Evolutionary conservation across 2,888 invertebrate species (phyloP), one percentile per base, ranked within the genome.

Genomic region (Osedax frankpressi): DNA sequence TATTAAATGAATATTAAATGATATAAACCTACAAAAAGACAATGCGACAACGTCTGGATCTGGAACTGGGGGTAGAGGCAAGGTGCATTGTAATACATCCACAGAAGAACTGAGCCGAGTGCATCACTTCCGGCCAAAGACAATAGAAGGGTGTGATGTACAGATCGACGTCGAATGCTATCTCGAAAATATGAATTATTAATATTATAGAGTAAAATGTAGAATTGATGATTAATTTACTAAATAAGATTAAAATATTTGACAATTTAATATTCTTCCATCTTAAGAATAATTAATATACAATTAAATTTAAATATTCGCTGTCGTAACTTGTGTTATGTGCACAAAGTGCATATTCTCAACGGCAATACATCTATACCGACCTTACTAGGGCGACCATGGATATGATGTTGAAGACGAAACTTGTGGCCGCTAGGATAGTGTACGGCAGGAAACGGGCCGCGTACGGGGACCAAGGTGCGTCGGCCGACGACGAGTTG

Each of bases 341-440:
- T n/a, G n/a, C n/a, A n/a, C n/a, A n/a, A n/a, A n/a, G n/a, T n/a
- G n/a, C n/a, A n/a, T n/a, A n/a, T n/a, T n/a, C n/a, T n/a, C n/a
- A n/a, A n/a, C n/a, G n/a, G n/a, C n/a, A n/a, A n/a, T n/a, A n/a
- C n/a, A n/a, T n/a, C n/a, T n/a, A n/a, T n/a, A n/a, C 44, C 19
- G 19, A 44, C 44, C 44, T 44, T 44, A 75, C 72, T 14, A 81
- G 80, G n/a, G 81, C 82, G n/a, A 77, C 62, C 2, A 82, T 77
- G 0, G 81, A 81, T 19, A 81, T 26, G 3, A 78, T 71, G 74
- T 82, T 82, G 73, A 79, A 79, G 3, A 78, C 26, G 28, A 81
- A 28, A 29, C 76, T 30, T 24, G 73, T 29, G 24, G 72, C 30
- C 24, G 75, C 60, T 2, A 78, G 59, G 0, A 74, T 27, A 0